These are phyloP conservation scores for Intellagama lesueurii DNA, from an alignment of 2,797 vertebrate species.

Conservation along the genomic window DNA sequence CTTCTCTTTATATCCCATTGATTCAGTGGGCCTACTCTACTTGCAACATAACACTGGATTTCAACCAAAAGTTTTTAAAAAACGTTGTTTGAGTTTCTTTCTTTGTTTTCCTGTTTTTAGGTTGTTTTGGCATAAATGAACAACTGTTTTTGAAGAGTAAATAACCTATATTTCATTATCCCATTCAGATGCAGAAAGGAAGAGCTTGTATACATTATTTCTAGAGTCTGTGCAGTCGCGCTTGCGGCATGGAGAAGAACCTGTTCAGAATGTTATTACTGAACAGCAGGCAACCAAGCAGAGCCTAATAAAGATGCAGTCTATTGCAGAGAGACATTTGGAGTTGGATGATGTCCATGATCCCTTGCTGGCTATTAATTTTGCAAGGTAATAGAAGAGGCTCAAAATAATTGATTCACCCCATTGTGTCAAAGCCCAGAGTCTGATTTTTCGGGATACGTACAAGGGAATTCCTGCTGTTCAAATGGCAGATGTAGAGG, in stretches of 20 bases:
- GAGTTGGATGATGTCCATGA: slow-evolving; percentile 91
- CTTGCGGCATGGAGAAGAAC: slow-evolving; percentile 87
- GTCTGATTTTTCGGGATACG: neutral
- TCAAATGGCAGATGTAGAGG: no score
- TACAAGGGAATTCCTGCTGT: neutral
- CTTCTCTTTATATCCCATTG: no score
- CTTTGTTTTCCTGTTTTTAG: neutral
- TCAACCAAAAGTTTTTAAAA: neutral
- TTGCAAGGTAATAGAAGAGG: slow-evolving; percentile 85
- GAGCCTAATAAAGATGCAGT: slow-evolving; percentile 94
- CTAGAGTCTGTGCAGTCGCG: slow-evolving; percentile 94
- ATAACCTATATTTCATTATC: neutral
- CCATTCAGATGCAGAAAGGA: slow-evolving; percentile 91
- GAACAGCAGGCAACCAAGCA: slow-evolving; percentile 89
- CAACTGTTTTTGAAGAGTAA: slow-evolving; percentile 9
- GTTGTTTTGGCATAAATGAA: neutral
- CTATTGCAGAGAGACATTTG: slow-evolving; percentile 90
- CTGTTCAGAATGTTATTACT: slow-evolving; percentile 78
- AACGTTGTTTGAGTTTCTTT: neutral
- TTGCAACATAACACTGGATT: no score
- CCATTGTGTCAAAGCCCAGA: neutral
- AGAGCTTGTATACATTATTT: slow-evolving; percentile 93
- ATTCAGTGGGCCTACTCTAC: no score
- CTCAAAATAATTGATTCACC: slow-evolving; percentile 4
- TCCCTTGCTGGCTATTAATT: slow-evolving; percentile 94